phyloP scores from a whole-genome alignment of 2,888 invertebrate species.

The Hyalella azteca region DNA sequence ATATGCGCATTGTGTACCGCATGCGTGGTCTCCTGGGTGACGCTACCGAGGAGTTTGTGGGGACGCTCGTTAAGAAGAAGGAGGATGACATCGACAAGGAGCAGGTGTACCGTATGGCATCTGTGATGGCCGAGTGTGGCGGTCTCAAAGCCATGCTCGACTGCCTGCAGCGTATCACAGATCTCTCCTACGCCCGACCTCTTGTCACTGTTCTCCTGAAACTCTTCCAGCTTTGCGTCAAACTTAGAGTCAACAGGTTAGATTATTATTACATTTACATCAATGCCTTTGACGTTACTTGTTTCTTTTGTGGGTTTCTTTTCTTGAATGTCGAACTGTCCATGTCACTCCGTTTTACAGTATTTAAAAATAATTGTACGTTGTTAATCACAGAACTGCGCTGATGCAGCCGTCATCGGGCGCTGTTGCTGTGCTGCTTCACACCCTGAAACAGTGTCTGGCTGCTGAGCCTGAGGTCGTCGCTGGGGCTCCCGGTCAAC shows the following conservation, averaged over 20 bases:
- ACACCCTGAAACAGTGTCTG: constrained; percentile 74
- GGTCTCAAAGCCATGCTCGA: constrained; percentile 80
- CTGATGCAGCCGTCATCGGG: constrained; percentile 84
- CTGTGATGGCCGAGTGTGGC: constrained; percentile 80
- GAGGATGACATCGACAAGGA: constrained; percentile 92
- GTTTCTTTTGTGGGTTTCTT: too few species aligned
- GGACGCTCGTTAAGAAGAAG: constrained; percentile 83
- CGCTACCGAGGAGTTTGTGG: constrained; percentile 98
- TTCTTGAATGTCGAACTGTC: too few species aligned
- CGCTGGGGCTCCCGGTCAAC: constrained; percentile 64
- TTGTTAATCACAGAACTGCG: too few species aligned
- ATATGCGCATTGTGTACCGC: constrained; percentile 96
- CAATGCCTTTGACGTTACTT: too few species aligned
- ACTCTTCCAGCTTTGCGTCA: constrained; percentile 86
- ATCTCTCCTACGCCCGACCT: constrained; percentile 84
- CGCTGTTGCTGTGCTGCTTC: constrained; percentile 81
- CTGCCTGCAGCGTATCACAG: constrained; percentile 81
- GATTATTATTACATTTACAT: too few species aligned
- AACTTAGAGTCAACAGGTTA: constrained; percentile 65
- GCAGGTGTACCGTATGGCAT: constrained; percentile 89
- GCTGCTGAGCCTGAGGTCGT: constrained; percentile 67
- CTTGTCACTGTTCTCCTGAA: constrained; percentile 88
- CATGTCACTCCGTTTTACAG: too few species aligned
- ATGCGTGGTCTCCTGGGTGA: constrained; percentile 97
- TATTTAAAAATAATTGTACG: too few species aligned